These are phyloP conservation scores for Myioborus melanocephalus DNA, from an alignment of 2,797 vertebrate species.

Conservation along the genomic window DNA sequence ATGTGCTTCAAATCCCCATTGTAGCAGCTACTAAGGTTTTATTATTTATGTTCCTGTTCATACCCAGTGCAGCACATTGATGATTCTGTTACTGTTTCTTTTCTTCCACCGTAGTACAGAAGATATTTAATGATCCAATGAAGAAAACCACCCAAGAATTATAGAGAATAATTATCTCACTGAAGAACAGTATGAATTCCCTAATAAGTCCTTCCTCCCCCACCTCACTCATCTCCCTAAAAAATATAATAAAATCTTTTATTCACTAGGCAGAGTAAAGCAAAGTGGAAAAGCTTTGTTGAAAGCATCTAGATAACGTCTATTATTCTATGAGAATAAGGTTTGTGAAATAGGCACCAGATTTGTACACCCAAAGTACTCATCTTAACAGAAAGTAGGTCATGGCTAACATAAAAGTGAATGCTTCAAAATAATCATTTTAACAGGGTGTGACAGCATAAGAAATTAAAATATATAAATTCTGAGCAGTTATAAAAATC, in stretches of 20 bases:
- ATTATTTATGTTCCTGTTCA: background rate
- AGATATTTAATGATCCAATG: background rate
- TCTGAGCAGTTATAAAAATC: background rate
- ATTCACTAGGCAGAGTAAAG: background rate
- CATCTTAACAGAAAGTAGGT: constrained; percentile 29
- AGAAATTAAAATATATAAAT: constrained; percentile 4
- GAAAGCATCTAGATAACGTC: background rate
- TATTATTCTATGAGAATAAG: background rate
- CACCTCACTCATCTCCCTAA: background rate
- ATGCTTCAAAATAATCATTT: background rate
- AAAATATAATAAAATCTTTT: background rate
- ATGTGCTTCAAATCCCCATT: background rate
- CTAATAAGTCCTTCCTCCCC: background rate
- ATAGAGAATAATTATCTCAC: background rate
- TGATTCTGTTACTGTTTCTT: background rate
- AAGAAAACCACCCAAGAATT: background rate
- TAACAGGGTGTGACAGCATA: background rate
- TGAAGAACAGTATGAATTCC: background rate
- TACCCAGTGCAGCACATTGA: background rate
- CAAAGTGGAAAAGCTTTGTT: background rate
- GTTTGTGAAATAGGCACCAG: background rate
- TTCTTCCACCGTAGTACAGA: background rate
- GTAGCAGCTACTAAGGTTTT: background rate
- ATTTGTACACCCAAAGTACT: background rate
- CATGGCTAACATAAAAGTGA: background rate